Evolutionary conservation across 2,797 vertebrate genomes (phyloP), one percentile per base, ranked within the genome.

Genomic region (Mycteria americana): DNA sequence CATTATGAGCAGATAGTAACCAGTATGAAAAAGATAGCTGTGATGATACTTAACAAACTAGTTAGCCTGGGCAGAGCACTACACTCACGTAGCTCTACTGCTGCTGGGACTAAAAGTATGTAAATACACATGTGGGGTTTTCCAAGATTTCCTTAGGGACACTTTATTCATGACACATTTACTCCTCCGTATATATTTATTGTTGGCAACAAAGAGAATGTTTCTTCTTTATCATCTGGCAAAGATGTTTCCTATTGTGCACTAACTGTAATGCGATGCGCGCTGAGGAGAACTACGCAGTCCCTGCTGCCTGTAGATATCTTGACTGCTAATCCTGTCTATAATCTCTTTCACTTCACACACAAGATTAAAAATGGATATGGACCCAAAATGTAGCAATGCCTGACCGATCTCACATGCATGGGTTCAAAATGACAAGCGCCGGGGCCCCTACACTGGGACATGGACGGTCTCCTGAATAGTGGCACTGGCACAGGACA

Each of bases 171-270:
- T 62, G 33, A 92, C 74, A 88, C 33, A 72, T 72, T 93, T 89
- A 85, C 45, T 91, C 62, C 60, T 91, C 46, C 1, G 6, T 78
- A 91, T 62, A 60, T 54, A 78, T 85, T 92, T 93, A 72, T 67
- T 78, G 37, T 23, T 95, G 81, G 72, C 86, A 93, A 95, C 54
- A 72, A 95, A 83, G 75, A 77, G 30, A 92, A 84, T 19, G 28
- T 62, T 93, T 89, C 75, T 88, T 90, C 85, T 92, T 85, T 93
- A 94, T 94, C 81, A 88, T 81, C 91, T 96, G 93, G 91, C 85
- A 92, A 83, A 88, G 89, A 88, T 18, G 43, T 57, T 97, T 95
- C 76, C 50, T 64, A 56, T 94, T 91, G 87, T 86, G 76, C 43
- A 65, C 30, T 72, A 72, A 88, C 78, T 4, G 3, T 79, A 95